These are phyloP conservation scores for Arrhopalites spinosus DNA, from an alignment of 2,888 invertebrate genomes.

Conservation along the genomic window DNA sequence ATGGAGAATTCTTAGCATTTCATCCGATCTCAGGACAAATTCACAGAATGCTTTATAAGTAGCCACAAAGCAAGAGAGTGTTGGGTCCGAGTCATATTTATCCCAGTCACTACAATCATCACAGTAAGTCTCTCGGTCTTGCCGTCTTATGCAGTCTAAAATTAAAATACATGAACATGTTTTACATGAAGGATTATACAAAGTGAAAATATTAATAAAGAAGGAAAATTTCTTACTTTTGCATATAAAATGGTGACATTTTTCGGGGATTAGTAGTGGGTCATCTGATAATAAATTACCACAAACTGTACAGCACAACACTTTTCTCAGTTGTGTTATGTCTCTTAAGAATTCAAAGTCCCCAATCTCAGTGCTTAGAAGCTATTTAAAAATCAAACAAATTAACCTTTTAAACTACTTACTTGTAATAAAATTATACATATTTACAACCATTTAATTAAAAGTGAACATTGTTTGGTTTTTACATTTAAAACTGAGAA, in stretches of 20 bases:
- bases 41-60: slow-evolving; percentile 29
- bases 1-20: slow-evolving; percentile 1
- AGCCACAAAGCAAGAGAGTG: slow-evolving; percentile 15
- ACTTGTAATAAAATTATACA: no score
- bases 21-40: slow-evolving; percentile 13
- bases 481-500: no score
- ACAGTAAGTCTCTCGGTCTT: not conserved
- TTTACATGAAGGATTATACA: not conserved
- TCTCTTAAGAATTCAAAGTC: not conserved
- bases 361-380: not conserved
- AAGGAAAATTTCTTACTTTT: slow-evolving; percentile 38
- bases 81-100: slow-evolving; percentile 14
- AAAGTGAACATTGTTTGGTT: no score
- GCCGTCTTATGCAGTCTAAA: not conserved
- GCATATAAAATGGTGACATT: slow-evolving; percentile 43
- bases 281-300: slow-evolving; percentile 17
- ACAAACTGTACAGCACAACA: slow-evolving; percentile 43
- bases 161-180: not conserved
- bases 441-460: no score
- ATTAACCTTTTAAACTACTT: no score
- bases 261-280: not conserved
- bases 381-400: no score
- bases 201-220: not conserved
- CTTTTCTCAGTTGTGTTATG: slow-evolving; percentile 26
- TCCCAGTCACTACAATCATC: slow-evolving; percentile 22